Evolutionary conservation across 2,113 vertebrate species (phyloP), one percentile per base, ranked within the genome.

Genomic region (Plestiodon gilberti): DNA sequence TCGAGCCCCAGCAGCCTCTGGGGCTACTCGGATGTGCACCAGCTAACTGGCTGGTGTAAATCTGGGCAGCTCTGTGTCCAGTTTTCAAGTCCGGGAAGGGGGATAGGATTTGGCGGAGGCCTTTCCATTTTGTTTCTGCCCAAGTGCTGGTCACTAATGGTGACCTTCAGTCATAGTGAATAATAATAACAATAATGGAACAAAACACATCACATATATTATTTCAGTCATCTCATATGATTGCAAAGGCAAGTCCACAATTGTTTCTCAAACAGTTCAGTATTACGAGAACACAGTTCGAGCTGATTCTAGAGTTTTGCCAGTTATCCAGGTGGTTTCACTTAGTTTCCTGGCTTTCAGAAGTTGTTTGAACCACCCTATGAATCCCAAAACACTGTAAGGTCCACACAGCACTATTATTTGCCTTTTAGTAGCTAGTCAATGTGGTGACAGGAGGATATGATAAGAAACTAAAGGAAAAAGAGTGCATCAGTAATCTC

Each of bases 381-480:
- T 78, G 73, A 80, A 88, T 69, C 76, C 22, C 59, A 59, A 87
- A 6, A 85, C 80, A 71, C 75, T 88, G 67, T 69, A 89, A 78
- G 30, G 22, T 40, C 25, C 1, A 78, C 1, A 1, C 20, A 35
- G 4, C 3, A 69, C 65, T 89, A 83, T 84, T 55, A 48, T 73
- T 28, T 13, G 28, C 76, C 52, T 62, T 75, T 2, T 80, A 28
- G 69, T 75, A 88, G 38, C 4, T 2, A 89, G 62, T 22, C 62
- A 35, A 62, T 17, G 30, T 89, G 59, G 84, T 82, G 38, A 75
- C 33, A 82, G 17, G 71, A 9, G 67, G 75, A 86, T 13, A 64
- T 48, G 43, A 48, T 13, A 17, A 75, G 25, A 89, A 0, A 80
- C 17, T 75, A 33, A 9, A 91, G 57, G 69, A 38, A 78, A 65